phyloP scores from a whole-genome alignment of 2,113 vertebrate species.

The Poeciliopsis prolifica region DNA sequence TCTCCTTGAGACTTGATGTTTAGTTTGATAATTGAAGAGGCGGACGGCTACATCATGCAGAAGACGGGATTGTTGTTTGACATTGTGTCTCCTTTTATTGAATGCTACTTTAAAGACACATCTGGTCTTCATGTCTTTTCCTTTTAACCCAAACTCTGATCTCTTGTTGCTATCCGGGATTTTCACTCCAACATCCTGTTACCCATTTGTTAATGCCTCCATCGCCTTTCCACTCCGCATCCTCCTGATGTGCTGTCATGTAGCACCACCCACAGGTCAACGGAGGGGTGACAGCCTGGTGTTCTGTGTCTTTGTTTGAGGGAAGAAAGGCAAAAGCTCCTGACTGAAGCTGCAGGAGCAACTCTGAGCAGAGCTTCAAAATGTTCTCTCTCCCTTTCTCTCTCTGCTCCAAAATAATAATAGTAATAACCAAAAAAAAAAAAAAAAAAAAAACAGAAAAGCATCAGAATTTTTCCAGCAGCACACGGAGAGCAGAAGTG shows the following conservation, averaged over 20 bases:
- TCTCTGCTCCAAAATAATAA: constrained; percentile 11
- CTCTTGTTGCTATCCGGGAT: background rate
- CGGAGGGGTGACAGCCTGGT: constrained; percentile 59
- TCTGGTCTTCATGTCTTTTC: background rate
- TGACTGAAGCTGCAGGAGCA: constrained; percentile 20
- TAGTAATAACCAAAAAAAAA: background rate
- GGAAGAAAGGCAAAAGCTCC: constrained; percentile 12
- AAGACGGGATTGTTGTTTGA: constrained; percentile 4
- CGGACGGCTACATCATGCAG: constrained; percentile 1
- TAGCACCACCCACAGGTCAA: constrained; percentile 96
- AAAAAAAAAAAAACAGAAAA: constrained; percentile 15
- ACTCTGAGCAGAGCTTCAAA: constrained; percentile 10
- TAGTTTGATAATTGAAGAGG: background rate
- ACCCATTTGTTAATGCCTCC: background rate
- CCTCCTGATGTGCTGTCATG: constrained; percentile 80
- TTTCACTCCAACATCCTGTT: background rate
- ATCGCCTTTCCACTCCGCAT: background rate
- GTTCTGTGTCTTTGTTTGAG: constrained; percentile 11
- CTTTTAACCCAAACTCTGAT: no score
- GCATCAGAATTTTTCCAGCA: constrained; percentile 13
- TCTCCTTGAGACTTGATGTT: background rate
- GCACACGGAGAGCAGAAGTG: constrained; percentile 29
- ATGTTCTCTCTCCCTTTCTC: constrained; percentile 8
- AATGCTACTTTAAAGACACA: background rate
- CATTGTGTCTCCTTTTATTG: background rate